These are phyloP conservation scores for Tenthredo livida DNA, from an alignment of 2,888 invertebrate species.

Conservation along the genomic window DNA sequence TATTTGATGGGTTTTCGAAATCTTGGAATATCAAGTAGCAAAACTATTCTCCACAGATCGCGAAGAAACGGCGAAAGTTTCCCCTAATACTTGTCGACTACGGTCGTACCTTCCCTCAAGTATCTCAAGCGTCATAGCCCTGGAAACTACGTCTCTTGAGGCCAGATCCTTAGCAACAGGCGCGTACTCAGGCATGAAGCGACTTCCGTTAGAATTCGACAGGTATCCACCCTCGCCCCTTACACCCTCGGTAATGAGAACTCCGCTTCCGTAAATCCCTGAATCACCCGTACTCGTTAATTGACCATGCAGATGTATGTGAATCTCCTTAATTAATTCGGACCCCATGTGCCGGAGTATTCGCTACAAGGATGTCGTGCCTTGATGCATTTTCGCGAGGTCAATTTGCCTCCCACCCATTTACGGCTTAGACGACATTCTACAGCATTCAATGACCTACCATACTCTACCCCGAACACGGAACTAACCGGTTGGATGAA, in stretches of 20 bases:
- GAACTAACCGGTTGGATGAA: slow-evolving; percentile 94
- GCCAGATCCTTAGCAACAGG: slow-evolving; percentile 99
- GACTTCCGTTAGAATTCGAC: slow-evolving; percentile 96
- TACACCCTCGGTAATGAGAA: slow-evolving; percentile 97
- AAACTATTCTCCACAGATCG: neutral
- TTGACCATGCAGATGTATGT: neutral
- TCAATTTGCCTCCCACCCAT: slow-evolving; percentile 23
- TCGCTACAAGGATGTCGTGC: neutral
- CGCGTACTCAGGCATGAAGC: slow-evolving; percentile 99
- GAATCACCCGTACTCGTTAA: slow-evolving; percentile 39
- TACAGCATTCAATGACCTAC: slow-evolving; percentile 39
- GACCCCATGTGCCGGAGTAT: neutral
- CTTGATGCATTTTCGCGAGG: neutral
- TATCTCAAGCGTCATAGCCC: slow-evolving; percentile 98
- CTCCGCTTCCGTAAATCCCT: slow-evolving; percentile 98
- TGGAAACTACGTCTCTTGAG: slow-evolving; percentile 97
- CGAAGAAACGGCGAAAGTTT: neutral
- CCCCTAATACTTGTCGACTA: neutral
- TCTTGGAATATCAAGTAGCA: neutral
- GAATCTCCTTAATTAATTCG: neutral
- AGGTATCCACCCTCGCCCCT: slow-evolving; percentile 98
- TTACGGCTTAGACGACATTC: slow-evolving; percentile 15
- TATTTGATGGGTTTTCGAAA: neutral
- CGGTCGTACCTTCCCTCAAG: slow-evolving; percentile 86
- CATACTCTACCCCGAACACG: neutral